phyloP scores from a whole-genome alignment of 2,797 vertebrate species.

The Rhincodon typus region DNA sequence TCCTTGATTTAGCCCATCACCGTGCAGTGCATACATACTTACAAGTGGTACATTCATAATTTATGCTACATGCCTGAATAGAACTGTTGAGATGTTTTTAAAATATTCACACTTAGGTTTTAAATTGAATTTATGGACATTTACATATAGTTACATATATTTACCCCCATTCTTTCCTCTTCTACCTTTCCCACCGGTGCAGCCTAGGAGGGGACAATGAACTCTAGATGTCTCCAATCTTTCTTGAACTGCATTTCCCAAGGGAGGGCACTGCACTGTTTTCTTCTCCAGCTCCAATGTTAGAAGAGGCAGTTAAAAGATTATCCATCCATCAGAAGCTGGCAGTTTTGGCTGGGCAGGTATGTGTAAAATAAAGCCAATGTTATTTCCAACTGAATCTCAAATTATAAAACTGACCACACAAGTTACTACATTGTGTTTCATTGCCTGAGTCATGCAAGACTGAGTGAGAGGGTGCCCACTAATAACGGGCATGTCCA shows the following conservation, averaged over 20 bases:
- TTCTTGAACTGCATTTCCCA: background rate
- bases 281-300: background rate
- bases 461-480: background rate
- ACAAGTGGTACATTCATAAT: constrained; percentile 24
- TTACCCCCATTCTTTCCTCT: background rate
- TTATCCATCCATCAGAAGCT: too few species aligned
- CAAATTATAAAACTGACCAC: background rate
- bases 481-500: background rate
- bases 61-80: constrained; percentile 12
- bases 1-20: constrained; percentile 33
- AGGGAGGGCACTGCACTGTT: background rate
- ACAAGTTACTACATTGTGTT: background rate
- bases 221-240: background rate
- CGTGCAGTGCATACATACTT: constrained; percentile 28
- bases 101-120: background rate
- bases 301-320: background rate
- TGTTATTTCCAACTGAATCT: background rate
- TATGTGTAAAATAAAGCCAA: too few species aligned
- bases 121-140: background rate
- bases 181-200: background rate
- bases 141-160: background rate
- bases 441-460: background rate
- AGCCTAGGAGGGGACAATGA: background rate
- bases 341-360: too few species aligned
- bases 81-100: background rate